Base-by-base conservation (phyloP, 2,113 vertebrate species). In the Oophaga pumilio region DNA sequence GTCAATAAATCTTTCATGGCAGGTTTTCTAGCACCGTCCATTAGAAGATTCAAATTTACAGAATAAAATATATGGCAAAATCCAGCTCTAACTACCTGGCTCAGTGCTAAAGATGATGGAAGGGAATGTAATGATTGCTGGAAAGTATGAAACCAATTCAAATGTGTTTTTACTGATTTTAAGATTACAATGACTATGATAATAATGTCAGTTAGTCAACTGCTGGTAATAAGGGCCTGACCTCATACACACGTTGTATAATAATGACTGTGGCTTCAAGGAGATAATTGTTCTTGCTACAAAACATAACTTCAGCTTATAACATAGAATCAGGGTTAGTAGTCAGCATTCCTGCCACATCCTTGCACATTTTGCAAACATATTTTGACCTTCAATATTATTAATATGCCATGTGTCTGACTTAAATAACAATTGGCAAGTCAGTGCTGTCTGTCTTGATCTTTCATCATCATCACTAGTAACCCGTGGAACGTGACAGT, bases 401-500 rank as follows among this genome's bases (percentile, higher is more conserved):
- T 77, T 77, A 15, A 43, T 33, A 76, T 52, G 9, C 56, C 12
- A 77, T 53, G 10, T 26, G 50, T 24, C 76, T 52, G 49, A 76
- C 73, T 77, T 56, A 56, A 24, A 79, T 79, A 59, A 59, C 28
- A 79, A 79, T 57, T 57, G 53, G 14, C 12, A 79, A 56, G 14
- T 26, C 53, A 10, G 9, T 57, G 14, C 8, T 14, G 22, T 79
- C 8, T 15, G 11, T 79, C 53, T 57, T 57, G 4, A 13, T 52
- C 18, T 76, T 76, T 76, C 49, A n/a, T 53, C 73, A n/a, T 49
- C 74, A 18, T 18, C 11, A 13, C 11, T 11, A 53, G 50, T 0
- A 50, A 56, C n/a, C n/a, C n/a, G 24, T 8, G 28, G 22, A 57
- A 57, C 20, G 50, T 59, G 53, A 18, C 52, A 26, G 0, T 18